Base-by-base conservation (phyloP, 2,113 vertebrate genomes). In the Sylvilagus bachmani region DNA sequence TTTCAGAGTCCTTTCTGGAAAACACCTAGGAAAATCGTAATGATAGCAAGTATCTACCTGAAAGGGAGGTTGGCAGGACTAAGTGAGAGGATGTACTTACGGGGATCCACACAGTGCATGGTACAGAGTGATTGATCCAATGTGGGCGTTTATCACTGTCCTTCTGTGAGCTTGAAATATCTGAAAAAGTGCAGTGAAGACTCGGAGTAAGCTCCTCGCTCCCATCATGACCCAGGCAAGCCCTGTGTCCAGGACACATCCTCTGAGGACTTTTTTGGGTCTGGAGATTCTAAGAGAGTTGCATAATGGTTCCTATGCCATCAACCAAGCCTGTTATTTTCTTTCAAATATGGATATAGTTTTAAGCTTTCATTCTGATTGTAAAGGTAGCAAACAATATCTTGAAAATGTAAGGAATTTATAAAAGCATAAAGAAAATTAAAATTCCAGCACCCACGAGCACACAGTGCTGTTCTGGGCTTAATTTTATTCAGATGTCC, bases 381-480 rank as follows among this genome's bases (percentile, higher is more conserved):
- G 36, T 58, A 85, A 89, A 87, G n/a, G 87, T 78, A 74, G 70
- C 21, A 80, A 21, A 51, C 21, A 49, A 64, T 89, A 27, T 86
- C 53, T 89, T 58, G 14, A 51, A 73, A 81, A 58, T 89, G 33
- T 38, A 75, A 89, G 49, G 17, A 62, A 33, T 73, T 91, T 88
- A 69, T 90, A 86, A 79, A 93, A 83, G n/a, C 25, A 90, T 66
- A 62, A 86, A 64, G 74, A 91, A 73, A 88, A 79, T 33, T 82
- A 49, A 62, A 92, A 53, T 33, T 21, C 22, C 6, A 49, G n/a
- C 31, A 89, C 49, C 25, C 24, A 64, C 27, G 86, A 87, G 44
- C 44, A 73, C 90, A 80, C 31, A n/a, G 27, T 33, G 38, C 67
- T 83, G 58, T 83, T 51, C 27, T 66, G 19, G 22, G 12, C 25